phyloP scores from a whole-genome alignment of 2,797 vertebrate genomes.

The Myripristis murdjan region DNA sequence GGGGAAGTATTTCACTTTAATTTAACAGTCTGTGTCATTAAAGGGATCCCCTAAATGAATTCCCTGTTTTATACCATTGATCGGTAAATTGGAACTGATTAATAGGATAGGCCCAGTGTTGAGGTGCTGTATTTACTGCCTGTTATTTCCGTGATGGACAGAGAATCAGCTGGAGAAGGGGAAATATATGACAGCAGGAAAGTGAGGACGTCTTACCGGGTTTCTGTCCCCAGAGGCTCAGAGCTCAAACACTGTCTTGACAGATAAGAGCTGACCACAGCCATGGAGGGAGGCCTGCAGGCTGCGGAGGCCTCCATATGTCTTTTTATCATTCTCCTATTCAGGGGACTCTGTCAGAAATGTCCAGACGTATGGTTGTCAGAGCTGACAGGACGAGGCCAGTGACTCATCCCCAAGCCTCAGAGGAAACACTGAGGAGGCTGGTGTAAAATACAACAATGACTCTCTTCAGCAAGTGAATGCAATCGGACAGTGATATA shows the following conservation, averaged over 20 bases:
- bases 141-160: neutral
- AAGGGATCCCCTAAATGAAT: neutral
- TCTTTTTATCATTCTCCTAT: conserved; percentile 32
- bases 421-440: neutral
- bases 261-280: conserved; percentile 9
- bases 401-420: conserved; percentile 21
- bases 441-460: conserved; percentile 11
- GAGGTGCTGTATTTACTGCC: conserved; percentile 1
- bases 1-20: neutral
- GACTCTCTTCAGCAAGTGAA: conserved; percentile 8
- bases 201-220: conserved; percentile 4
- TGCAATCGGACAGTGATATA: conserved; percentile 1
- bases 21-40: neutral
- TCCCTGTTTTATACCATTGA: conserved; percentile 10
- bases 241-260: conserved; percentile 6
- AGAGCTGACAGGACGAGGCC: conserved; percentile 30
- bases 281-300: conserved; percentile 20
- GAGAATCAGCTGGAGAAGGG: neutral
- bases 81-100: conserved; percentile 13
- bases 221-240: neutral
- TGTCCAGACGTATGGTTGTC: conserved; percentile 31
- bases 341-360: conserved; percentile 35
- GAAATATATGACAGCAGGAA: neutral
- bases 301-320: conserved; percentile 17
- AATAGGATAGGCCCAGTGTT: neutral